These are phyloP conservation scores for Diadumene lineata DNA, from an alignment of 92 coral and sea anemone species.

Conservation along the genomic window DNA sequence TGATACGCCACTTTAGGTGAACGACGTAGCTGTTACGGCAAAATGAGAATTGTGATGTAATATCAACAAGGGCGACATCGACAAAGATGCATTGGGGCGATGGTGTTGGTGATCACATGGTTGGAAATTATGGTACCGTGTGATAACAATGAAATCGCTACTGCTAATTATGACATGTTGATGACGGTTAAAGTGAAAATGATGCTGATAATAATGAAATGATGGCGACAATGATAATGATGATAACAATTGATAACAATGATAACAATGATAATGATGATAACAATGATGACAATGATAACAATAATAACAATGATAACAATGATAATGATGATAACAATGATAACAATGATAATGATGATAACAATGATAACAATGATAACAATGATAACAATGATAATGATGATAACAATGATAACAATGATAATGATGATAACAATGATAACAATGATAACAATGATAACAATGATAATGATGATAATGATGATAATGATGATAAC, in stretches of 20 bases:
- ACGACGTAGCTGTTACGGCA: background rate
- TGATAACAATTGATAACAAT: background rate
- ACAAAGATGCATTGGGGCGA: too few relatives aligned
- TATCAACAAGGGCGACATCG: too few relatives aligned
- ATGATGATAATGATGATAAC: background rate
- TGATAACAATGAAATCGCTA: background rate
- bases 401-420: background rate
- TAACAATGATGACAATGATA: background rate
- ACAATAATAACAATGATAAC: background rate
- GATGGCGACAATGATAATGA: background rate
- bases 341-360: background rate
- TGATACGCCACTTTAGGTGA: conserved; percentile 18
- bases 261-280: background rate
- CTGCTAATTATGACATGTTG: background rate
- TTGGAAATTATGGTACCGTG: too few relatives aligned
- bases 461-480: background rate
- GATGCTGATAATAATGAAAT: background rate
- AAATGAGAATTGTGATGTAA: too few relatives aligned
- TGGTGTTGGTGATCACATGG: background rate
- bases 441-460: background rate
- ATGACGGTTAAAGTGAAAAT: background rate
- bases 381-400: background rate
- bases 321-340: background rate
- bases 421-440: background rate
- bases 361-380: background rate